A percentile compares a stretch with the other conserved stretches of the same genome.
Evolutionary conservation across 2,888 invertebrate species (phyloP).

Genomic region (Argyresthia albistria): DNA sequence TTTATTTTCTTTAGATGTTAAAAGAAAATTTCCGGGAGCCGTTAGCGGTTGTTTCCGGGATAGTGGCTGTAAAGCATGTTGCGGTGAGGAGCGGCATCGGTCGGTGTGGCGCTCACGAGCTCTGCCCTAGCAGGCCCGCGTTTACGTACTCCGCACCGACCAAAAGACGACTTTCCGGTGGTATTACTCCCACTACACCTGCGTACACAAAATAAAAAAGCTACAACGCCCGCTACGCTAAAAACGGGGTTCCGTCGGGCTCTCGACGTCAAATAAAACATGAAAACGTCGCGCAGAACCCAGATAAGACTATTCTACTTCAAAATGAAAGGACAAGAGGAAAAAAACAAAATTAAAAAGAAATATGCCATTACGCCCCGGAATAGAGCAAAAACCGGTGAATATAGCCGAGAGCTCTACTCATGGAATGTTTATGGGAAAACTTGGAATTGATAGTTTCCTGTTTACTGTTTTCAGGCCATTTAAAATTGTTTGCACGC

Average conservation of each 20-base stretch:
- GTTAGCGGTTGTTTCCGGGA: slow-evolving; percentile 52
- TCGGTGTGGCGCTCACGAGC: slow-evolving; percentile 40
- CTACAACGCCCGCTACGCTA: slow-evolving; percentile 60
- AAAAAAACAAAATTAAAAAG: slow-evolving; percentile 8
- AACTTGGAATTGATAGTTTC: slow-evolving; percentile 61
- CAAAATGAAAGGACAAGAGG: neutral
- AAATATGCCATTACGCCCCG: slow-evolving; percentile 25
- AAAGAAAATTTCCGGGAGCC: slow-evolving; percentile 54
- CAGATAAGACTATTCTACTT: neutral
- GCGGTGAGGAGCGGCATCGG: slow-evolving; percentile 19
- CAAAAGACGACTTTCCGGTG: slow-evolving; percentile 75
- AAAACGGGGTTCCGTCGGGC: slow-evolving; percentile 13
- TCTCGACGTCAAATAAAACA: slow-evolving; percentile 31
- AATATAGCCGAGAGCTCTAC: slow-evolving; percentile 35
- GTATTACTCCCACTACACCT: slow-evolving; percentile 76
- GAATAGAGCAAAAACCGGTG: slow-evolving; percentile 32
- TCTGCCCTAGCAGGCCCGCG: slow-evolving; percentile 65
- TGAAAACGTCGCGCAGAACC: slow-evolving; percentile 14
- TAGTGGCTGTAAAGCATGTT: slow-evolving; percentile 36
- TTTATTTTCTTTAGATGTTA: slow-evolving; percentile 50
- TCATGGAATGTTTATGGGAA: slow-evolving; percentile 57
- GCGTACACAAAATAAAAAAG: slow-evolving; percentile 66
- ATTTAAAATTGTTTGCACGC: slow-evolving; percentile 59
- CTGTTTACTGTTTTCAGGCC: slow-evolving; percentile 53
- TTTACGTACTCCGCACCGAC: slow-evolving; percentile 76